Percentiles rank a stretch among this genome's conserved stretches.
phyloP scores from a whole-genome alignment of 92 coral and sea anemone genomes.

The Epizoanthus illoricatus region DNA sequence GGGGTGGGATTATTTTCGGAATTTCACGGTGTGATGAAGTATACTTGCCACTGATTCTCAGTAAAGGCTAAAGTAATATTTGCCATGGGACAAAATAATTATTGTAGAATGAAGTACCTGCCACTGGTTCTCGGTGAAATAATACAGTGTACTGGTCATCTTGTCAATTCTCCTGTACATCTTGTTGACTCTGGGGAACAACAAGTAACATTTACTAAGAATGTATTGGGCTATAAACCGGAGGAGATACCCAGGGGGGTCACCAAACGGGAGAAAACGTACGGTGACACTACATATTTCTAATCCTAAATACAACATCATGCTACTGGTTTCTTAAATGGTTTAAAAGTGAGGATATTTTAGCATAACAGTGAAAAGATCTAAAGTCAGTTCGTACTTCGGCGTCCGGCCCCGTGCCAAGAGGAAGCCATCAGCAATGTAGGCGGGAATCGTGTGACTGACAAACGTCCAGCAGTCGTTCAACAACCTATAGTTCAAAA shows the following conservation, averaged over 20 bases:
- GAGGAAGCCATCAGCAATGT: constrained; percentile 84
- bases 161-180: constrained; percentile 79
- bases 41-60: constrained; percentile 87
- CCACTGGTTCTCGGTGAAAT: constrained; percentile 89
- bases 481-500: constrained; percentile 52
- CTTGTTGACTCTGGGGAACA: constrained; percentile 75
- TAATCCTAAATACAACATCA: too few species aligned
- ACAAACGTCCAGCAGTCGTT: constrained; percentile 84
- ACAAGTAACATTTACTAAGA: neutral
- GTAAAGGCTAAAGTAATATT: constrained; percentile 51
- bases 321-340: too few species aligned
- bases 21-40: too few species aligned
- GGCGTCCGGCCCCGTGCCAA: constrained; percentile 82
- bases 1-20: too few species aligned
- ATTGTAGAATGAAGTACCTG: constrained; percentile 56
- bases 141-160: constrained; percentile 73
- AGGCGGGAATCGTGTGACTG: constrained; percentile 92
- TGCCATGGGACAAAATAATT: too few species aligned
- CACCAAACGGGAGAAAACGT: too few species aligned
- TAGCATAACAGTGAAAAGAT: too few species aligned
- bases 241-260: too few species aligned
- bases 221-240: too few species aligned
- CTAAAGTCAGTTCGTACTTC: constrained; percentile 46
- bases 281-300: too few species aligned
- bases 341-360: neutral